phyloP scores from a whole-genome alignment of 2,113 vertebrate genomes.

The Malaclemys terrapin region DNA sequence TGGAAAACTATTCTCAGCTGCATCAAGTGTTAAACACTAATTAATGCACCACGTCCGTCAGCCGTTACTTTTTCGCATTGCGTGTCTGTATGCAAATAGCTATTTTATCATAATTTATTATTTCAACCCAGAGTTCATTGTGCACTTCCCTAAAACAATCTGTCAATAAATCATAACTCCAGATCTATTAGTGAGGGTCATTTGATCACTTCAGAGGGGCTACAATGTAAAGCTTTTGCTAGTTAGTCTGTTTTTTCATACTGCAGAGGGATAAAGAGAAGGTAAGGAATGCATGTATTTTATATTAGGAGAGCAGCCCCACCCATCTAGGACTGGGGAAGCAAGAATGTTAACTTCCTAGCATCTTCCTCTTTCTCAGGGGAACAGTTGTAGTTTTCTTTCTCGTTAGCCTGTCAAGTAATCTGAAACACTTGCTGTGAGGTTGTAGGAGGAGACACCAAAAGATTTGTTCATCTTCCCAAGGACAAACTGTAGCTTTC shows the following conservation, averaged over 20 bases:
- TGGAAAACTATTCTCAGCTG: background rate
- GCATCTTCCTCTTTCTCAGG: background rate
- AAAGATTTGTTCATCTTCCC: conserved; percentile 28
- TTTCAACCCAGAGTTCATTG: conserved; percentile 12
- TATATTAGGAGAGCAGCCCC: background rate
- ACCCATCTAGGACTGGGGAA: background rate
- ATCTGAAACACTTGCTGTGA: background rate
- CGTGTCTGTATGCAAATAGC: background rate
- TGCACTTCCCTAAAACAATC: conserved; percentile 33
- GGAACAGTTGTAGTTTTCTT: background rate
- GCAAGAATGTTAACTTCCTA: background rate
- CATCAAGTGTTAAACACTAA: background rate
- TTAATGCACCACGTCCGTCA: rapidly evolving
- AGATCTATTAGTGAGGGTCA: background rate
- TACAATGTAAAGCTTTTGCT: conserved; percentile 20
- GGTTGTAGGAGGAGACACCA: background rate
- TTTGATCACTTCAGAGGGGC: conserved; percentile 18
- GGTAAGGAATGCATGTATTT: background rate
- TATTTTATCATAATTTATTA: conserved; percentile 22
- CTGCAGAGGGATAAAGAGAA: background rate
- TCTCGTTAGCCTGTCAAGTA: background rate
- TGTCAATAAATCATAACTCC: background rate
- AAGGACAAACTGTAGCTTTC: background rate
- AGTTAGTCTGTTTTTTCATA: conserved; percentile 35
- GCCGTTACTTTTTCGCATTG: background rate